Conservation (phyloP, 2,797 vertebrate species). For the Platyrinchus mystaceus region DNA sequence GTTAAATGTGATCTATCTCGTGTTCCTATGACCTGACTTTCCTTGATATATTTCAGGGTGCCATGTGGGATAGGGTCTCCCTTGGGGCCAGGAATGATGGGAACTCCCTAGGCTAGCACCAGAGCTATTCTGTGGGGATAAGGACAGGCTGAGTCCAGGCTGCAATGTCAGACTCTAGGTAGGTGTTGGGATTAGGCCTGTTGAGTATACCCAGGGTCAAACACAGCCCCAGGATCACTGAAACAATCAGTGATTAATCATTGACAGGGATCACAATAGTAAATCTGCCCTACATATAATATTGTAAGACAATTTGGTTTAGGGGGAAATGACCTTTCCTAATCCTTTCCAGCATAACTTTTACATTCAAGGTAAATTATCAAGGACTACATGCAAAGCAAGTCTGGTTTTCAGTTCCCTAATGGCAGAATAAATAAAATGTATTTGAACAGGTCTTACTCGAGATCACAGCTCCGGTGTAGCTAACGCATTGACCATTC, state of each 20-base stretch:
- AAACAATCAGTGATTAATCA: not conserved
- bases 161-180: not conserved
- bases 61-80: fast-evolving
- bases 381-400: not conserved
- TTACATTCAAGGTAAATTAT: not conserved
- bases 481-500: not conserved
- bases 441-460: not conserved
- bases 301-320: not conserved
- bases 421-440: not conserved
- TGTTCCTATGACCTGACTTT: not conserved
- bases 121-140: not conserved
- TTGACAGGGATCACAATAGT: not conserved
- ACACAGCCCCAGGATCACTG: not conserved
- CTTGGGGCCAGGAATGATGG: not conserved
- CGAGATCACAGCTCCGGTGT: fast-evolving
- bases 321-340: not conserved
- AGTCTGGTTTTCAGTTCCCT: not conserved
- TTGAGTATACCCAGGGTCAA: not conserved
- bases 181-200: not conserved
- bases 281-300: not conserved
- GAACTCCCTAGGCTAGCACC: not conserved
- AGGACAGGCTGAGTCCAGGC: not conserved
- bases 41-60: not conserved
- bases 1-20: not conserved
- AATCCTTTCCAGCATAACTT: not conserved